These are phyloP conservation scores for Aplochiton taeniatus DNA, from an alignment of 2,797 vertebrate genomes.

Conservation along the genomic window DNA sequence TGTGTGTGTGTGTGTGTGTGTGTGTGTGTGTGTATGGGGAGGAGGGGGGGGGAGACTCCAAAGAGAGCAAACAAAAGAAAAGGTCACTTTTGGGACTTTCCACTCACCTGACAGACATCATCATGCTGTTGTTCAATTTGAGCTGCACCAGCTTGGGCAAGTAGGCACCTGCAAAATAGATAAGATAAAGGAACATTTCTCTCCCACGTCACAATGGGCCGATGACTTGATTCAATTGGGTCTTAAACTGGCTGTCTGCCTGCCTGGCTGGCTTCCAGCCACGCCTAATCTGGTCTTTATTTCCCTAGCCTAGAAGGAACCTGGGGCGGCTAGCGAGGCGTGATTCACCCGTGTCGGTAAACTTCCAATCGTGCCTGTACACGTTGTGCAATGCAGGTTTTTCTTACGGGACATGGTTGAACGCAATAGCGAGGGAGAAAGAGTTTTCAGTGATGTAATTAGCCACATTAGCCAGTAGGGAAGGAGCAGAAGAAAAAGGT, in stretches of 20 bases:
- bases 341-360: conserved; percentile 45
- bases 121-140: conserved; percentile 89
- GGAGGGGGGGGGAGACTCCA: neutral
- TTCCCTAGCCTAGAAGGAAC: conserved; percentile 10
- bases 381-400: conserved; percentile 52
- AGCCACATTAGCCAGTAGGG: conserved; percentile 23
- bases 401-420: conserved; percentile 32
- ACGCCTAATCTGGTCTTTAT: conserved; percentile 20
- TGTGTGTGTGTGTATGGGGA: no score
- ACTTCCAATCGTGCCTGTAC: conserved; percentile 25
- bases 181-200: conserved; percentile 36
- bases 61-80: conserved; percentile 11
- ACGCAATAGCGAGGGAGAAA: conserved; percentile 1
- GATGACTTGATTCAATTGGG: conserved; percentile 15
- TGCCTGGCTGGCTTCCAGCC: conserved; percentile 18
- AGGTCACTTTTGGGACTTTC: conserved; percentile 16
- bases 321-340: neutral
- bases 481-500: conserved; percentile 8
- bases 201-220: conserved; percentile 17
- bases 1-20: no score
- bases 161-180: conserved; percentile 78
- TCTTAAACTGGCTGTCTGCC: conserved; percentile 3
- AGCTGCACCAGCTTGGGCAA: conserved; percentile 87
- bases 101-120: conserved; percentile 88
- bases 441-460: conserved; percentile 15